Conservation (phyloP, 1,140 invertebrate species). For the Drosophila miranda region DNA sequence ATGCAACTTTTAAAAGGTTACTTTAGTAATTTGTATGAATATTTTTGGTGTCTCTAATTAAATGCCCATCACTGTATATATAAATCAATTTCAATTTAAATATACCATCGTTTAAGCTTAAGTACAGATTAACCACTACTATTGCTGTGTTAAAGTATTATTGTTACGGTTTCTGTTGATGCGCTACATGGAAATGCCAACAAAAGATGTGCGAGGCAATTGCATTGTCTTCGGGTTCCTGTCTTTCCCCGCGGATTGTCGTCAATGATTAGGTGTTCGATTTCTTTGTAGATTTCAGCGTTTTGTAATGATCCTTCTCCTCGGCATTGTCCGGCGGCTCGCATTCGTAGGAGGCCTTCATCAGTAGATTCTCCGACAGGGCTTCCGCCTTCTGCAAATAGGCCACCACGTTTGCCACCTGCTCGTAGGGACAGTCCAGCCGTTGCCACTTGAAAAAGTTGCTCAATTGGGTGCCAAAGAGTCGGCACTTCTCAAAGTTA, state of each 20-base stretch:
- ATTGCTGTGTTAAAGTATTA: constrained; percentile 58
- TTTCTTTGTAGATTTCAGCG: constrained; percentile 84
- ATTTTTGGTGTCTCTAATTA: constrained; percentile 64
- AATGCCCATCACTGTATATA: constrained; percentile 48
- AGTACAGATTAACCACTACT: constrained; percentile 74
- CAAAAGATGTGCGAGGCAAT: constrained; percentile 48
- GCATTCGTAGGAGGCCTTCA: constrained; percentile 93
- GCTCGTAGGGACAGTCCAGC: constrained; percentile 92
- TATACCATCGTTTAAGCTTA: constrained; percentile 52
- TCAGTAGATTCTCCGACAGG: constrained; percentile 90
- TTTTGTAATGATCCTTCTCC: constrained; percentile 92
- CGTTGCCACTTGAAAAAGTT: constrained; percentile 93
- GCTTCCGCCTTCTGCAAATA: constrained; percentile 91
- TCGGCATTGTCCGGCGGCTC: constrained; percentile 91
- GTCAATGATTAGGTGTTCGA: constrained; percentile 31
- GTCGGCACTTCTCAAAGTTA: constrained; percentile 94
- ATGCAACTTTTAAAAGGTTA: constrained; percentile 54
- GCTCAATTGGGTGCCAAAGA: constrained; percentile 91
- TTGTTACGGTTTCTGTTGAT: constrained; percentile 41
- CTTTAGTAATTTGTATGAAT: constrained; percentile 47
- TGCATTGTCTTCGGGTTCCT: constrained; percentile 25
- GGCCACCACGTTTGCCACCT: constrained; percentile 88
- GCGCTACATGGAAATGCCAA: constrained; percentile 44
- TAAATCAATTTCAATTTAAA: constrained; percentile 31
- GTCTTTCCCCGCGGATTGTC: constrained; percentile 32